phyloP scores from a whole-genome alignment of 1,140 invertebrate genomes.

The silkworm (Bombyx mori) region ASM3026992v2 NC_085119.1:13784501-13785000 shows the following conservation, averaged over 20 bases:
- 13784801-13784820: conserved; percentile 16
- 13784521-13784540: conserved; percentile 36
- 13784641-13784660: conserved; percentile 10
- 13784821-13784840: conserved; percentile 24
- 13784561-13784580: conserved; percentile 16
- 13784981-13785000: conserved; percentile 18
- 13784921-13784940: conserved; percentile 19
- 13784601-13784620: no score
- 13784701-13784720: conserved; percentile 31
- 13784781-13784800: conserved; percentile 15
- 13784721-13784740: conserved; percentile 36
- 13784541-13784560: conserved; percentile 44
- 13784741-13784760: conserved; percentile 49
- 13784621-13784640: conserved; percentile 3
- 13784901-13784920: conserved; percentile 47
- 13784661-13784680: conserved; percentile 10
- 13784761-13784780: conserved; percentile 25
- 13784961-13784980: conserved; percentile 45
- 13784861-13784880: conserved; percentile 60
- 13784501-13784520: conserved; percentile 26
- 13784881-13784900: conserved; percentile 45
- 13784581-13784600: conserved; percentile 3
- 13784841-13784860: conserved; percentile 44
- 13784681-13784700: conserved; percentile 28
- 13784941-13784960: conserved; percentile 26